phyloP scores from a whole-genome alignment of 2,888 invertebrate genomes.

The Lomographa bimaculata region DNA sequence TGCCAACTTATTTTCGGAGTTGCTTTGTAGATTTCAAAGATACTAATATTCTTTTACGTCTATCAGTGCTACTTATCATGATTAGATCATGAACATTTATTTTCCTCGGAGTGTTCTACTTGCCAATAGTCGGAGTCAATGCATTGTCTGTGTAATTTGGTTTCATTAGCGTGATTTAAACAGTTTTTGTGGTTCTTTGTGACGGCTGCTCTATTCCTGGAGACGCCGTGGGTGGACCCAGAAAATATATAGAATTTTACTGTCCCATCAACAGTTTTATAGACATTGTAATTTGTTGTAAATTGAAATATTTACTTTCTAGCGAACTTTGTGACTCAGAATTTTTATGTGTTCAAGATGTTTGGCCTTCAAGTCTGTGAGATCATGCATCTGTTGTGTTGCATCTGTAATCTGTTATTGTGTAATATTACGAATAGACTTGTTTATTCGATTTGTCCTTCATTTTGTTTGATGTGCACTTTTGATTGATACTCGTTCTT shows the following conservation, averaged over 20 bases:
- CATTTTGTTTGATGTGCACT: no score
- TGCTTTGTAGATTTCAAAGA: no score
- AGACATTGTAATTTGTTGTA: constrained; percentile 52
- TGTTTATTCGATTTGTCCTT: no score
- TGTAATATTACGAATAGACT: constrained; percentile 12
- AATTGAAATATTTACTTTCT: constrained; percentile 37
- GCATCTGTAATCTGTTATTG: constrained; percentile 19
- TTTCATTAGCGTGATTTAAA: constrained; percentile 61
- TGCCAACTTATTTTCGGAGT: constrained; percentile 62
- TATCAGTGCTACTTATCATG: constrained; percentile 26
- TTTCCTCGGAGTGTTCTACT: constrained; percentile 2
- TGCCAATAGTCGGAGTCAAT: constrained; percentile 32
- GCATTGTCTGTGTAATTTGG: constrained; percentile 54
- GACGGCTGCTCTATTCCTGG: constrained; percentile 65
- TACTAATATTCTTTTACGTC: constrained; percentile 49
- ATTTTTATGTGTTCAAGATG: constrained; percentile 10
- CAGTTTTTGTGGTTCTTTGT: constrained; percentile 59
- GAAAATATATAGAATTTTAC: constrained; percentile 53
- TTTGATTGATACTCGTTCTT: no score
- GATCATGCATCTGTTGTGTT: constrained; percentile 23
- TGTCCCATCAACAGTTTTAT: constrained; percentile 59
- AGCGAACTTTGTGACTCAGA: constrained; percentile 22
- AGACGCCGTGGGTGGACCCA: constrained; percentile 63
- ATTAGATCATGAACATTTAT: constrained; percentile 10
- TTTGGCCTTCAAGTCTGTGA: constrained; percentile 20